A percentile compares a stretch with the other conserved stretches of the same genome.
Conservation (phyloP, 2,888 invertebrate genomes). For the Gymnocheta viridis region DNA sequence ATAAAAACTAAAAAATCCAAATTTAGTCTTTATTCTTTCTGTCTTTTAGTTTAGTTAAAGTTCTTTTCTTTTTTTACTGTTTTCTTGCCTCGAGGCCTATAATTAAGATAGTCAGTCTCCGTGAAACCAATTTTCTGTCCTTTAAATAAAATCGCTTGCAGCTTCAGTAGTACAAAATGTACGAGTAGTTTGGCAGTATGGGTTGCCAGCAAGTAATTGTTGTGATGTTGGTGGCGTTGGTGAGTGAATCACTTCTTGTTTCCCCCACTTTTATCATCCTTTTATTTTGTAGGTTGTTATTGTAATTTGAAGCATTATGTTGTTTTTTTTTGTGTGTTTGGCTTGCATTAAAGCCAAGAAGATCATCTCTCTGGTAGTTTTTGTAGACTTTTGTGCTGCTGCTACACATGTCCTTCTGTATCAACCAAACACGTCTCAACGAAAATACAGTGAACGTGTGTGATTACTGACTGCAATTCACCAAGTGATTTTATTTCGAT, state of each 20-base stretch:
- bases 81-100: conserved; percentile 73
- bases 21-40: conserved; percentile 64
- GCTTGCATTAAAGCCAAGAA: conserved; percentile 56
- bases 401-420: conserved; percentile 69
- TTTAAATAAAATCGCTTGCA: conserved; percentile 72
- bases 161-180: conserved; percentile 61
- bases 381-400: conserved; percentile 56
- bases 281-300: conserved; percentile 56
- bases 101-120: conserved; percentile 75
- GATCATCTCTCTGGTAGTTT: conserved; percentile 64
- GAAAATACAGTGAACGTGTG: conserved; percentile 61
- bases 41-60: conserved; percentile 55
- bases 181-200: conserved; percentile 38
- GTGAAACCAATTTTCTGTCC: conserved; percentile 76
- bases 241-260: conserved; percentile 68
- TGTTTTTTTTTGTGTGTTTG: neutral
- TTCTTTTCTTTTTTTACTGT: conserved; percentile 47
- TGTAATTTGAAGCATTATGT: conserved; percentile 53
- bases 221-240: conserved; percentile 69
- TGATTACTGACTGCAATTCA: conserved; percentile 69
- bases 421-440: conserved; percentile 67
- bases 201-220: conserved; percentile 45
- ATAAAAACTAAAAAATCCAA: conserved; percentile 1
- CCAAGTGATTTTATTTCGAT: conserved; percentile 69
- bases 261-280: conserved; percentile 33